Conservation (phyloP, 2,113 vertebrate species). For the Oncorhynchus mykiss region DNA sequence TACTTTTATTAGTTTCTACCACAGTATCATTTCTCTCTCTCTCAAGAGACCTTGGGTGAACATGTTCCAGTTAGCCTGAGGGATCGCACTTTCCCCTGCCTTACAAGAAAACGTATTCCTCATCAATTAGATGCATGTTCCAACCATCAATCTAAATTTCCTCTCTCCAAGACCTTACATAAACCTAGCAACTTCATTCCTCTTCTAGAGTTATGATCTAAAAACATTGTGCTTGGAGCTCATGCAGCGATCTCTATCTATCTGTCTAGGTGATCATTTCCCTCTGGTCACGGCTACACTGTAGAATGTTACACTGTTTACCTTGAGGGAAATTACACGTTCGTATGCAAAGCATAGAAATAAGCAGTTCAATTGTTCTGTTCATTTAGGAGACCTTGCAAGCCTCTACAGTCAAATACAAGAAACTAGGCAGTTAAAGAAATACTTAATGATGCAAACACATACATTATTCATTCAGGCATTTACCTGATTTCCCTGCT, state of each 20-base stretch:
- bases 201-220: constrained; percentile 11
- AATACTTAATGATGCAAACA: background rate
- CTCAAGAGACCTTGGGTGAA: constrained; percentile 17
- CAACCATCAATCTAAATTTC: constrained; percentile 43
- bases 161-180: constrained; percentile 20
- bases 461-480: background rate
- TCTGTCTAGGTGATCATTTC: background rate
- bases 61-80: constrained; percentile 27
- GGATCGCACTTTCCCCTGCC: constrained; percentile 15
- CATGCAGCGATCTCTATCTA: background rate
- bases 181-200: constrained; percentile 19
- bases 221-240: background rate
- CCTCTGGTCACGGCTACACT: background rate
- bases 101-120: constrained; percentile 29
- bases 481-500: constrained; percentile 59
- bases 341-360: background rate
- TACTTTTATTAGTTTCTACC: background rate
- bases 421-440: background rate
- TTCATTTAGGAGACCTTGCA: background rate
- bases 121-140: constrained; percentile 30
- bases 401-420: background rate
- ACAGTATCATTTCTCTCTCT: constrained; percentile 5
- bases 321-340: background rate
- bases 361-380: background rate
- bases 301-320: background rate